Base-by-base conservation (phyloP, 2,113 vertebrate species). In the Nestor notabilis region DNA sequence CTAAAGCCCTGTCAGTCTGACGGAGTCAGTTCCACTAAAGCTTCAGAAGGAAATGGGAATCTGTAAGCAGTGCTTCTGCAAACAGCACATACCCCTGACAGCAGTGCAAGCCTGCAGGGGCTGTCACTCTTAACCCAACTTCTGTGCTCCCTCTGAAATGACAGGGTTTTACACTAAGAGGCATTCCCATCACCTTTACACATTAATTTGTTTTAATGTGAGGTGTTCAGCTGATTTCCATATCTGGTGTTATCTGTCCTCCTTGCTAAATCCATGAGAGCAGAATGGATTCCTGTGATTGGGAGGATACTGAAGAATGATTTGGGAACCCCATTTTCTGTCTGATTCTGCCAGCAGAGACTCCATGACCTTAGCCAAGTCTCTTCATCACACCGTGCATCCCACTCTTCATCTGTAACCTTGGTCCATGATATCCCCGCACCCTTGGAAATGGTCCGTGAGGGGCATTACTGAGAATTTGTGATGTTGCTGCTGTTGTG, bases 381-480 rank as follows among this genome's bases (percentile, higher is more conserved):
- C 0, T 0, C 52, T 83, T 20, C 25, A 17, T 37, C 17, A 4
- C 47, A 27, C 18, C 0, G 0, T 18, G 16, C 46, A 33, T 52
- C 63, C 37, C 46, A 6, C 60, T 61, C 23, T 69, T 64, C 39
- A 21, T 13, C 17, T 24, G 44, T 41, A 35, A 33, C 19, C 44
- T 17, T 19, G 6, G 13, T 19, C 41, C 16, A 3, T 9, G 35
- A 8, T 6, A 5, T 6, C 46, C 35, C 58, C 5, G 0, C 19
- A 39, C 11, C 20, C 49, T 13, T 15, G 29, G 50, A 31, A 65
- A 19, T 37, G 14, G 23, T 43, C 66, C 19, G 3, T 29, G 23
- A 25, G 47, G 27, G 8, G 17, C 7, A 1, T 50, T 35, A 7
- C 12, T 0, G 13, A 53, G 37, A 63, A 9, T 4, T 18, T 7